These are phyloP conservation scores for Spodoptera litura DNA, from an alignment of 1,140 invertebrate species.

Conservation along the genomic window DNA sequence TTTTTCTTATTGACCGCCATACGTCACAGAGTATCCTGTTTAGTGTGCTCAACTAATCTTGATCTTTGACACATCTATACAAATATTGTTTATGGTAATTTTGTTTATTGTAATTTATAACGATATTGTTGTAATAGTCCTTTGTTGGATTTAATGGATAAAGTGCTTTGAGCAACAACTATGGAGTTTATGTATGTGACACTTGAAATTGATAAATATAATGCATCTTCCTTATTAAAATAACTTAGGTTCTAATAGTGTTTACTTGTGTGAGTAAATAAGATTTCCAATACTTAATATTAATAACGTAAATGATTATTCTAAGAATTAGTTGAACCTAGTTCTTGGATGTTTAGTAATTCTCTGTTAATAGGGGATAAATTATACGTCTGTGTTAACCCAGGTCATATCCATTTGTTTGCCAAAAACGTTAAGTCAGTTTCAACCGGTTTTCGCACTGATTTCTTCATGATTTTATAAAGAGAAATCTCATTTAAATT, in stretches of 20 bases:
- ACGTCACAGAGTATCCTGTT: slow-evolving; percentile 2
- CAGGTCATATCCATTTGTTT: too few relatives aligned
- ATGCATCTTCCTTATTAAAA: neutral
- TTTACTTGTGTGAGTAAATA: neutral
- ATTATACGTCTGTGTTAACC: too few relatives aligned
- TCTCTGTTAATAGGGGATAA: too few relatives aligned
- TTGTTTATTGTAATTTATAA: slow-evolving; percentile 32
- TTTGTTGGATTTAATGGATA: slow-evolving; percentile 40
- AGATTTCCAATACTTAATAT: neutral
- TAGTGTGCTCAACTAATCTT: slow-evolving; percentile 21
- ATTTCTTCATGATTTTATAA: too few relatives aligned
- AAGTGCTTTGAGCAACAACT: neutral
- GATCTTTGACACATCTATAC: slow-evolving; percentile 32
- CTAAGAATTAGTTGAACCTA: too few relatives aligned
- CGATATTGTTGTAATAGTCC: slow-evolving; percentile 17
- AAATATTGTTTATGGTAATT: slow-evolving; percentile 34
- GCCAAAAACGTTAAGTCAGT: too few relatives aligned
- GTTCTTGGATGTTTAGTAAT: too few relatives aligned
- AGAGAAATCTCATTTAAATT: too few relatives aligned
- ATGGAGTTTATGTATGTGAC: neutral
- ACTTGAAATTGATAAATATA: slow-evolving; percentile 7
- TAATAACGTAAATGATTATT: too few relatives aligned
- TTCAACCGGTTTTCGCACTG: too few relatives aligned
- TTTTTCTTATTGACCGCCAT: too few relatives aligned
- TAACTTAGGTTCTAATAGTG: neutral